phyloP scores from a whole-genome alignment of 1,140 invertebrate species.

The Berghia stephanieae region DNA sequence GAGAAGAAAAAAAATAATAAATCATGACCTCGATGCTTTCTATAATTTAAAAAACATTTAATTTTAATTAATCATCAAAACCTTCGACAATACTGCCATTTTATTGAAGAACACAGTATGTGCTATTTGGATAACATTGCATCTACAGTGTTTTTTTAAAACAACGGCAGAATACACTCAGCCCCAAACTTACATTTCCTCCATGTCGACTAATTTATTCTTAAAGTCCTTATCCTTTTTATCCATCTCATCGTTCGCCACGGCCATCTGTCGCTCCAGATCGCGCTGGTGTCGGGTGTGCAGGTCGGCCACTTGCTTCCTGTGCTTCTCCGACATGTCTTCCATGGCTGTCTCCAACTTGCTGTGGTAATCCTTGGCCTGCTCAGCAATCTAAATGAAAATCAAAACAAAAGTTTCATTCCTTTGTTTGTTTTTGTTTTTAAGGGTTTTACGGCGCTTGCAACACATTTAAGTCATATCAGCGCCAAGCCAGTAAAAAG shows the following conservation, averaged over 20 bases:
- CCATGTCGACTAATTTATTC: constrained; percentile 46
- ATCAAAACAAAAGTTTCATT: not conserved
- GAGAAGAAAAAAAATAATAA: too few species aligned
- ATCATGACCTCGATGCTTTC: too few species aligned
- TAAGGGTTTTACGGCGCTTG: too few species aligned
- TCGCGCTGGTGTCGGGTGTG: constrained; percentile 51
- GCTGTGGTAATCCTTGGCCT: constrained; percentile 51
- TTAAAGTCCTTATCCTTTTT: constrained; percentile 50
- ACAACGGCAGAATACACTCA: not conserved
- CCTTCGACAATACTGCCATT: too few species aligned
- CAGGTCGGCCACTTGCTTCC: constrained; percentile 49
- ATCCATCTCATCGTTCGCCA: constrained; percentile 40
- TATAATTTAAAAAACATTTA: too few species aligned
- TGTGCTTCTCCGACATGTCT: constrained; percentile 48
- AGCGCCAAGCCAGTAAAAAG: too few species aligned
- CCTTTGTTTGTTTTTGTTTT: too few species aligned
- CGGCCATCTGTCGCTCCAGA: constrained; percentile 43
- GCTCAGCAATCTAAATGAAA: constrained; percentile 48
- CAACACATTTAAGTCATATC: too few species aligned
- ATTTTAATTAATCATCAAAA: too few species aligned
- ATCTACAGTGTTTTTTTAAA: not conserved
- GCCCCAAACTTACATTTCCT: constrained; percentile 49
- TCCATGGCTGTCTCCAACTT: constrained; percentile 42
- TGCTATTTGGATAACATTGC: too few species aligned
- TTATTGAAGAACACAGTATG: too few species aligned